Conservation (phyloP, 37 sponge, comb jelly and placozoan species). For the Petrosia ficiformis region DNA sequence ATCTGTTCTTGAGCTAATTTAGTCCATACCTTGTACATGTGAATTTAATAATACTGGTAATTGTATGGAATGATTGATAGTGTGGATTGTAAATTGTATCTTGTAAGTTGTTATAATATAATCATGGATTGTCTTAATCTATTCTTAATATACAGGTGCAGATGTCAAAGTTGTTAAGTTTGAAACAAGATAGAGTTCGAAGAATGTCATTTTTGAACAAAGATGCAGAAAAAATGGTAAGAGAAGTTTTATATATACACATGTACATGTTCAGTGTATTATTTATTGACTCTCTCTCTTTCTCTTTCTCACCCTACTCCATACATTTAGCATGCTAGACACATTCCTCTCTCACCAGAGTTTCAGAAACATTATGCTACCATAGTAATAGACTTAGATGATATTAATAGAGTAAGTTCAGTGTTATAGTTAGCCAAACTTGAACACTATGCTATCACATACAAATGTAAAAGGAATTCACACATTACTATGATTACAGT, state of each 20-base stretch:
- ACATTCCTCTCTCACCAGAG: constrained; percentile 23
- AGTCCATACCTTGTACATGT: too few species aligned
- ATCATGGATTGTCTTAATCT: neutral
- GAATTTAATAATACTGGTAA: too few species aligned
- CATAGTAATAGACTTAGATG: constrained; percentile 64
- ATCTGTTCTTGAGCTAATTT: too few species aligned
- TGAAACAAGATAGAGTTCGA: constrained; percentile 42
- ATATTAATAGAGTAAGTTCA: constrained; percentile 63
- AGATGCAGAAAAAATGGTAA: constrained; percentile 66
- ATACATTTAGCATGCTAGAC: constrained; percentile 61
- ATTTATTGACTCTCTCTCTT: neutral
- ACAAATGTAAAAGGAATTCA: too few species aligned
- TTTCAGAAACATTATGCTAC: constrained; percentile 62
- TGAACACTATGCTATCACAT: too few species aligned
- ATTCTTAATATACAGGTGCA: constrained; percentile 35
- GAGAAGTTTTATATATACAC: too few species aligned
- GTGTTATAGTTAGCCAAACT: too few species aligned
- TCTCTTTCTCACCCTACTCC: neutral
- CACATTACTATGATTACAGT: too few species aligned
- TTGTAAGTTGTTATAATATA: too few species aligned
- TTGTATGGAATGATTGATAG: too few species aligned
- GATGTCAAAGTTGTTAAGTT: constrained; percentile 46
- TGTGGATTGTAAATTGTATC: too few species aligned
- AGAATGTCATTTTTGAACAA: constrained; percentile 61
- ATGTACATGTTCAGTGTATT: neutral